Evolutionary conservation across 2,888 invertebrate genomes (phyloP).

Genomic region (Acholoe squamosa): DNA sequence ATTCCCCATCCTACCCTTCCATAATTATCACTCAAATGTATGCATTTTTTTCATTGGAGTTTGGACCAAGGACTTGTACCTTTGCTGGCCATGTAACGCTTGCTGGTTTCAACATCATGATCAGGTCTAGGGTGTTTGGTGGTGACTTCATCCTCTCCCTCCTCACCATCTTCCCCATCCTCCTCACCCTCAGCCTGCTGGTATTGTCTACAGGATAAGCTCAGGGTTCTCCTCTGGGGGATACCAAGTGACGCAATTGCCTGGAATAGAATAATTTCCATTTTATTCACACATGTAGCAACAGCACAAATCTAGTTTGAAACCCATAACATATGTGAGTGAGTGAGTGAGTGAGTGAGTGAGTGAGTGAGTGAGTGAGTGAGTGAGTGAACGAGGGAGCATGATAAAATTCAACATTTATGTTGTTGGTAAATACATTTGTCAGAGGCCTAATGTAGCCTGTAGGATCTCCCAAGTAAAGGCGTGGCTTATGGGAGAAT

Average conservation of each 20-base stretch:
- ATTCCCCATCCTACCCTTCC: too few relatives aligned
- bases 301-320: too few relatives aligned
- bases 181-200: background rate
- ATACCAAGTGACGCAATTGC: background rate
- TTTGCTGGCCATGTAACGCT: conserved; percentile 51
- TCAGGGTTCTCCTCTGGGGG: background rate
- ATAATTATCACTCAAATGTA: background rate
- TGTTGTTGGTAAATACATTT: too few relatives aligned
- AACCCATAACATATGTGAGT: too few relatives aligned
- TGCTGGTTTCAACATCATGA: conserved; percentile 53
- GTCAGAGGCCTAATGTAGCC: too few relatives aligned
- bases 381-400: too few relatives aligned
- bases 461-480: too few relatives aligned
- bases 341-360: too few relatives aligned
- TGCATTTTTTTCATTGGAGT: background rate
- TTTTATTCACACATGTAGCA: background rate
- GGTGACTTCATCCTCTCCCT: background rate
- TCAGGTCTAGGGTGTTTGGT: background rate
- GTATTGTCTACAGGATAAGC: background rate
- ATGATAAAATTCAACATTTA: too few relatives aligned
- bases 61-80: background rate
- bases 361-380: too few relatives aligned
- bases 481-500: too few relatives aligned
- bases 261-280: background rate
- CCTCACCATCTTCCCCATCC: background rate